Percentiles rank a stretch among this genome's conserved stretches.
phyloP scores from a whole-genome alignment of 2,888 invertebrate species.

The Hedychridium roseum region DNA sequence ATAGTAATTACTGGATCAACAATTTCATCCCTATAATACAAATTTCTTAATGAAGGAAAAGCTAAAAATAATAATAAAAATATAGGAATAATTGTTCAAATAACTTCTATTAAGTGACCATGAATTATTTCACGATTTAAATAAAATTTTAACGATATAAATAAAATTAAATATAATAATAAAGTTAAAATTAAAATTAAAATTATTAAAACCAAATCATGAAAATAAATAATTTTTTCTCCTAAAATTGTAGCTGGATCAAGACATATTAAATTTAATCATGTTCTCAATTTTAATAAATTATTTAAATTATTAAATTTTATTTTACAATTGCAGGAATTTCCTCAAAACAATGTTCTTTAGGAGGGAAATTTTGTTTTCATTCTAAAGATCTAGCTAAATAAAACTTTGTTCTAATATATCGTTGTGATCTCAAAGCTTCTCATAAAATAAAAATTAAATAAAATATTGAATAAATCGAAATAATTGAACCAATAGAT shows the following conservation, averaged over 20 bases:
- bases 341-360: slow-evolving; percentile 71
- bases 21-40: slow-evolving; percentile 72
- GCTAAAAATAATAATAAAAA: slow-evolving; percentile 72
- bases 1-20: slow-evolving; percentile 69
- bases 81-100: slow-evolving; percentile 72
- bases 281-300: slow-evolving; percentile 70
- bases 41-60: slow-evolving; percentile 69
- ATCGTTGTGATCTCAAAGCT: slow-evolving; percentile 67
- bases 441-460: slow-evolving; percentile 73
- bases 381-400: slow-evolving; percentile 71
- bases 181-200: slow-evolving; percentile 70
- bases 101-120: slow-evolving; percentile 71
- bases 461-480: slow-evolving; percentile 68
- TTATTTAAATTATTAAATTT: slow-evolving; percentile 72
- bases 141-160: slow-evolving; percentile 68
- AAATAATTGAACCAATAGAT: slow-evolving; percentile 4
- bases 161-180: slow-evolving; percentile 69
- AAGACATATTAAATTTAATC: slow-evolving; percentile 61
- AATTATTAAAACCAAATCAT: slow-evolving; percentile 71
- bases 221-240: slow-evolving; percentile 74
- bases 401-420: slow-evolving; percentile 65
- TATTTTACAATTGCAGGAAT: slow-evolving; percentile 62
- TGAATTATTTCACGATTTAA: slow-evolving; percentile 69
- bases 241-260: slow-evolving; percentile 71
- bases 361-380: slow-evolving; percentile 68